These are phyloP conservation scores for Monochamus alternatus DNA, from an alignment of 2,888 invertebrate genomes.

Conservation along the genomic window DNA sequence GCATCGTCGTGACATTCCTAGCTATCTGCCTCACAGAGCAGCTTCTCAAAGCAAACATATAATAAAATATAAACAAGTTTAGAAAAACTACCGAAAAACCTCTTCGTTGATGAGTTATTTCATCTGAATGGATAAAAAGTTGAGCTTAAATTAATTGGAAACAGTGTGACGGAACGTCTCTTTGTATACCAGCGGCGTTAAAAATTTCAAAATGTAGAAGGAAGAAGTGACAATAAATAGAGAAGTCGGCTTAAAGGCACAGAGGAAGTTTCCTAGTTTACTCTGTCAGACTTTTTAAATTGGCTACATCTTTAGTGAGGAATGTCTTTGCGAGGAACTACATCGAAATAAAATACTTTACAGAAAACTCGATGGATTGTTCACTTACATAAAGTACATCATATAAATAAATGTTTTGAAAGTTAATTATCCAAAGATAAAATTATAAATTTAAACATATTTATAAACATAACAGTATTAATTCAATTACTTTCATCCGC, in stretches of 20 bases:
- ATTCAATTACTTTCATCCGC: too few relatives aligned
- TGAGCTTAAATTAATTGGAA: constrained; percentile 35
- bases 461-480: background rate
- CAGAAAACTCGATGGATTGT: background rate
- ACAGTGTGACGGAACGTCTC: constrained; percentile 14
- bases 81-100: background rate
- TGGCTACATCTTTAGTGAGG: background rate
- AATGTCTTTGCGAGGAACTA: background rate
- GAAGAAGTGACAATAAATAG: constrained; percentile 38
- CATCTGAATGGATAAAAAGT: constrained; percentile 23
- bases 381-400: background rate
- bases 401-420: background rate
- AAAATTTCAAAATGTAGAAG: constrained; percentile 33
- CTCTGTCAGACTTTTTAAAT: constrained; percentile 25
- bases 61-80: background rate
- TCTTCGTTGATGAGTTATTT: constrained; percentile 24
- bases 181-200: constrained; percentile 14
- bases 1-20: too few relatives aligned
- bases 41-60: background rate
- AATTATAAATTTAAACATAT: background rate
- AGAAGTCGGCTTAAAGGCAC: constrained; percentile 38
- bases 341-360: background rate
- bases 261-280: constrained; percentile 25
- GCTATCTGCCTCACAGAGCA: background rate
- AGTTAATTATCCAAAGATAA: background rate